Conservation (phyloP, 2,888 invertebrate species). For the Brachyopa scutellaris region DNA sequence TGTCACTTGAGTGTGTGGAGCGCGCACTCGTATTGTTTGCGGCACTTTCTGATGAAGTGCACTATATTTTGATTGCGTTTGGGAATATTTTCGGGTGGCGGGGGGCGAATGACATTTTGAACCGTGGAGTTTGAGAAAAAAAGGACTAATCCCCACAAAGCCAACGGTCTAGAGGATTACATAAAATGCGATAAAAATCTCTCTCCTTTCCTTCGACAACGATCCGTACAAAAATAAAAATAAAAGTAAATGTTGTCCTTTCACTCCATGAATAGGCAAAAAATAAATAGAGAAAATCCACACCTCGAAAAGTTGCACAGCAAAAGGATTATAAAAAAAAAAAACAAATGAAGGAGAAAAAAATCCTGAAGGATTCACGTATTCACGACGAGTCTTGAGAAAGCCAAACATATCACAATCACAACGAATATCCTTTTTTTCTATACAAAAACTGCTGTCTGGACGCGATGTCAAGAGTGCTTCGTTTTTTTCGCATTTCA, state of each 20-base stretch:
- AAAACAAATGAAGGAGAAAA: neutral
- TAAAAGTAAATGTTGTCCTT: slow-evolving; percentile 63
- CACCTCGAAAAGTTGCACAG: slow-evolving; percentile 26
- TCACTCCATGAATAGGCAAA: slow-evolving; percentile 61
- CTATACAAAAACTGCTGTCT: slow-evolving; percentile 33
- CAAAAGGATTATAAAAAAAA: slow-evolving; percentile 45
- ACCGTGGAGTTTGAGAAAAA: slow-evolving; percentile 2
- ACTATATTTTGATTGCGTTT: slow-evolving; percentile 22
- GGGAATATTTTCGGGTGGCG: neutral
- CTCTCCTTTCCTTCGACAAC: neutral
- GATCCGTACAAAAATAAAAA: too few relatives aligned
- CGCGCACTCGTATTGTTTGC: slow-evolving; percentile 37
- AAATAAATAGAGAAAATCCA: slow-evolving; percentile 57
- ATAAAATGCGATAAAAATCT: slow-evolving; percentile 45
- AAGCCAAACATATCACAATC: slow-evolving; percentile 60
- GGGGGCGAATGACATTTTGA: neutral
- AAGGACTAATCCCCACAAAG: too few relatives aligned
- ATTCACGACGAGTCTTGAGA: slow-evolving; percentile 35
- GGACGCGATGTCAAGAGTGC: slow-evolving; percentile 66
- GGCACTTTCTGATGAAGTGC: slow-evolving; percentile 24
- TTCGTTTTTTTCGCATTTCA: slow-evolving; percentile 18
- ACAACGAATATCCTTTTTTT: slow-evolving; percentile 37
- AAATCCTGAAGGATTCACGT: slow-evolving; percentile 53
- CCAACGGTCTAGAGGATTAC: neutral
- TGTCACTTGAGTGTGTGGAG: slow-evolving; percentile 46